These are phyloP conservation scores for Riptortus pedestris DNA, from an alignment of 1,140 invertebrate genomes.

Conservation along the genomic window DNA sequence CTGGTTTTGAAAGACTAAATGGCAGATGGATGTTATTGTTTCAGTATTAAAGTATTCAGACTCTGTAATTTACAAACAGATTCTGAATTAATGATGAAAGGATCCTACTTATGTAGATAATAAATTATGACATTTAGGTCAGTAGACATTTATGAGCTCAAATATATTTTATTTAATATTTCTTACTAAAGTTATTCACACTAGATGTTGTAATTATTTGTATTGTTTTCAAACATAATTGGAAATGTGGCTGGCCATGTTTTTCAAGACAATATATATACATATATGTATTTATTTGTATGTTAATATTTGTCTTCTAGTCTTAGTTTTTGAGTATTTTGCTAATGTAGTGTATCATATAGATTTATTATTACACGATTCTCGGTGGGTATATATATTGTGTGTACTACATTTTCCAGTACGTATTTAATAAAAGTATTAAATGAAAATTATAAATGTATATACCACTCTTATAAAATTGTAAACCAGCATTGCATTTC, in stretches of 20 bases:
- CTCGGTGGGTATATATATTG: constrained; percentile 10
- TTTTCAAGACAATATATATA: constrained; percentile 3
- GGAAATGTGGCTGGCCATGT: constrained; percentile 1
- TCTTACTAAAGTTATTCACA: constrained; percentile 2
- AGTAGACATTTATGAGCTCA: constrained; percentile 2
- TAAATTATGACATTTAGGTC: too few species aligned
- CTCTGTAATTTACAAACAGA: too few species aligned
- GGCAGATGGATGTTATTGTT: too few species aligned
- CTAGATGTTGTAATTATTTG: background rate
- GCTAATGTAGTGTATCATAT: constrained; percentile 5
- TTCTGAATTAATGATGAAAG: too few species aligned
- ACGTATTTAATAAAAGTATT: background rate
- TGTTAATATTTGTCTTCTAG: constrained; percentile 13
- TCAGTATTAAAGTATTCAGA: too few species aligned
- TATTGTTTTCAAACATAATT: background rate
- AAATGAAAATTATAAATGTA: constrained; percentile 1
- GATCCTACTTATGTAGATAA: too few species aligned
- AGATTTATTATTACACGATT: background rate
- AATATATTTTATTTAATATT: background rate
- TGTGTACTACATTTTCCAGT: constrained; percentile 10
- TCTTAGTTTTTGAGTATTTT: constrained; percentile 18
- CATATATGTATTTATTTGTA: constrained; percentile 6
- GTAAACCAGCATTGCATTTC: background rate
- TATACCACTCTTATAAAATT: background rate
- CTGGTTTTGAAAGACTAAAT: too few species aligned